A percentile compares a stretch with the other conserved stretches of the same genome.
Evolutionary conservation across 2,888 invertebrate species (phyloP).

Genomic region (Reticulitermes lucifugus): DNA sequence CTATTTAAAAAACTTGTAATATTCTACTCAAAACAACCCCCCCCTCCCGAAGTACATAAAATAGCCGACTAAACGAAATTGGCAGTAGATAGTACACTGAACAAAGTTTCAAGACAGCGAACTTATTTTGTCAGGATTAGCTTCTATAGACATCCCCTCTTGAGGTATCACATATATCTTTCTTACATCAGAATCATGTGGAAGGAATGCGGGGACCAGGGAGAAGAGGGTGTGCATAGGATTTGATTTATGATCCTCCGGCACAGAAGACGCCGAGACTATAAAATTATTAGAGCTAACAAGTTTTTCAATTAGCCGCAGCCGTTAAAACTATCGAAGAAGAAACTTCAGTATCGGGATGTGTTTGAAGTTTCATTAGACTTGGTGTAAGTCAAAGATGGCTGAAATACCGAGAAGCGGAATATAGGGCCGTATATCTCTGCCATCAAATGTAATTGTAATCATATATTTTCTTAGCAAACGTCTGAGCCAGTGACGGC

Average conservation of each 20-base stretch:
- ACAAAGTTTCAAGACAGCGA: no score
- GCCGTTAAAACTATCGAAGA: not conserved
- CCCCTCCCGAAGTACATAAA: no score
- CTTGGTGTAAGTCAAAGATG: not conserved
- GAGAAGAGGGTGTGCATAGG: not conserved
- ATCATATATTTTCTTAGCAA: no score
- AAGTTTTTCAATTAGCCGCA: not conserved
- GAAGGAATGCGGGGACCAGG: not conserved
- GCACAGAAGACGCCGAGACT: not conserved
- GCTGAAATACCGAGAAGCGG: not conserved
- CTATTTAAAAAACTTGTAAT: no score
- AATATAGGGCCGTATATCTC: no score
- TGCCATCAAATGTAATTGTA: no score
- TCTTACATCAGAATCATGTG: not conserved
- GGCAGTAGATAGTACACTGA: no score
- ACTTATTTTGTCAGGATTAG: no score
- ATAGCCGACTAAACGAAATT: no score
- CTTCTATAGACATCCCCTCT: not conserved
- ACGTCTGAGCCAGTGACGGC: no score
- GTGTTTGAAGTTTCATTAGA: not conserved
- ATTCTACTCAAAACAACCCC: no score
- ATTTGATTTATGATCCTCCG: conserved; percentile 1
- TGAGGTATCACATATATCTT: not conserved
- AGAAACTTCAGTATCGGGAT: not conserved
- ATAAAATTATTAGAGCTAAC: not conserved